Base-by-base conservation (phyloP, 2,888 invertebrate species). In the Cheilosia pagana region DNA sequence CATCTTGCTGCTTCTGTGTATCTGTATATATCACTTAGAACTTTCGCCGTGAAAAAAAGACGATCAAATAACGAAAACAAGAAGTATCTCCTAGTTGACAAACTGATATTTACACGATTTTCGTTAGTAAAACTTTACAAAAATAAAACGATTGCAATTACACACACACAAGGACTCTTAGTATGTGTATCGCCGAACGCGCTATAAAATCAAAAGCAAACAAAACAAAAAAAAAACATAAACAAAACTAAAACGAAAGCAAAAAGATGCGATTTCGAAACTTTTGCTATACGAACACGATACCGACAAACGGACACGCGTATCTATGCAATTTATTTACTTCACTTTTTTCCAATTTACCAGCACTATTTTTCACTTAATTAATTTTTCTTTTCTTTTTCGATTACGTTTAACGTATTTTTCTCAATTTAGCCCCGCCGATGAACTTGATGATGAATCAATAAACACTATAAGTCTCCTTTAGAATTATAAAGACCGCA, bases 1-100 rank as follows among this genome's bases (percentile, higher is more conserved):
- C 92, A 92, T 92, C 28, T 8, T 86, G 76, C 10, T 31, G 23
- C 6, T 21, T 48, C 8, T 12, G 2, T 28, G 28, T 3, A 23
- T 23, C 5, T 19, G 23, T 7, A 16, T 45, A 12, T 53, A 16
- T 59, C 3, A 7, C 45, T 77, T 39, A 43, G 25, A 50, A 43
- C 14, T 53, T 23, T 39, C 16, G 35, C 28, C 19, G 35, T 14
- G 16, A 48, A 67, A 48, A 59, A 35, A 12, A n/a, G 12, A 52
- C 28, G 41, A 31, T 52, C 62, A 55, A 63, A 57, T 48, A 45
- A 52, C 23, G 16, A 35, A 65, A 59, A 3, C 25, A 55, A 70
- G 43, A 65, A 55, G 43, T 71, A 41, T 50, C 71, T 72, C n/a
- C 19, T n/a, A 4, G 23, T 43, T 45, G 31, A 68, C 45, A 55